phyloP scores from a whole-genome alignment of 2,888 invertebrate genomes.

The Podotricha telesiphe region DNA sequence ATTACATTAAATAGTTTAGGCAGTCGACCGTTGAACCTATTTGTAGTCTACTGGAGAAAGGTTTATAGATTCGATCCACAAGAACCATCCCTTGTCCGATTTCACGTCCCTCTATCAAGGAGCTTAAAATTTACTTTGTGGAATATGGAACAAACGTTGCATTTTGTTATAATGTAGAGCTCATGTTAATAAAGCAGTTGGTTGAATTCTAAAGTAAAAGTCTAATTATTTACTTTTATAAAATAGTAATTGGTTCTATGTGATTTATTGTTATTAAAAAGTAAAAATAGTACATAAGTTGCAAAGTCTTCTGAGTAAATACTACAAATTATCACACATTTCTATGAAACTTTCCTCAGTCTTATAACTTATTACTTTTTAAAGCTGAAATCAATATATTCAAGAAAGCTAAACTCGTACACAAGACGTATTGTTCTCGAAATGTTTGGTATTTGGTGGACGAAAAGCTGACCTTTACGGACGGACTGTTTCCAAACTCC shows the following conservation, averaged over 20 bases:
- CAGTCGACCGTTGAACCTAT: neutral
- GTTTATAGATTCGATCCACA: conserved; percentile 33
- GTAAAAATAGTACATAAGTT: too few relatives aligned
- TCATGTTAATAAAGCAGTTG: neutral
- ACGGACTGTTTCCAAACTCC: conserved; percentile 62
- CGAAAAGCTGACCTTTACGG: conserved; percentile 70
- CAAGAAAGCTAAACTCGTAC: conserved; percentile 40
- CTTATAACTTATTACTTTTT: conserved; percentile 19
- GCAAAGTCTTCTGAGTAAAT: neutral
- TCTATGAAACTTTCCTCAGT: neutral
- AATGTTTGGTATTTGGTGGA: conserved; percentile 71
- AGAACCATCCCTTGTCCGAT: conserved; percentile 42
- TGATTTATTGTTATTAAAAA: too few relatives aligned
- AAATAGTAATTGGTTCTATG: too few relatives aligned
- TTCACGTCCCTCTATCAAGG: conserved; percentile 39
- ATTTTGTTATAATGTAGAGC: conserved; percentile 30
- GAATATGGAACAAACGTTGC: conserved; percentile 33
- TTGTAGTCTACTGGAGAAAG: conserved; percentile 35
- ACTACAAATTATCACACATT: conserved; percentile 14
- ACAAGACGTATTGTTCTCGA: conserved; percentile 57
- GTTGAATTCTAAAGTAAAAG: too few relatives aligned
- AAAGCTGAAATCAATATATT: conserved; percentile 45
- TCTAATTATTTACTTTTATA: too few relatives aligned
- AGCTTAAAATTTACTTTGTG: conserved; percentile 40
- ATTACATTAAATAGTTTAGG: neutral